Conservation (phyloP, 1,140 invertebrate genomes). For the Lasioglossum albipes region DNA sequence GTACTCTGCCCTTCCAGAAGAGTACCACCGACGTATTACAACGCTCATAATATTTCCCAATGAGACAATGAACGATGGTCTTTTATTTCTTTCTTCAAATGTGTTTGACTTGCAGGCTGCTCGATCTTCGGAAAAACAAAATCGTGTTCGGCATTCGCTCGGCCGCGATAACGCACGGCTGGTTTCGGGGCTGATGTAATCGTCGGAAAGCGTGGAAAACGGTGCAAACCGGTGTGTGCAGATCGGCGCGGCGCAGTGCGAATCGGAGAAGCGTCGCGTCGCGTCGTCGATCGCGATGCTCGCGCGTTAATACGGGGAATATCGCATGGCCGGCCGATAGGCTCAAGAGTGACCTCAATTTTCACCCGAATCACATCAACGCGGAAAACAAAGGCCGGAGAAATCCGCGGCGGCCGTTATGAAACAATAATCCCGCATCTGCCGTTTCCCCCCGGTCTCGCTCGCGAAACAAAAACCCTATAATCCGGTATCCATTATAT, state of each 20-base stretch:
- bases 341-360: slow-evolving; percentile 39
- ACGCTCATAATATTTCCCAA: too few relatives aligned
- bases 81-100: too few relatives aligned
- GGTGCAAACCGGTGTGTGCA: too few relatives aligned
- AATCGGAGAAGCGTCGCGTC: not conserved
- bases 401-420: slow-evolving; percentile 30
- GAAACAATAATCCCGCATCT: slow-evolving; percentile 45
- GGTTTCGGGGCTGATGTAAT: slow-evolving; percentile 1
- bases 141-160: not conserved
- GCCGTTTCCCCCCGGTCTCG: not conserved
- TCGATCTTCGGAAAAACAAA: too few relatives aligned
- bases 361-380: slow-evolving; percentile 9
- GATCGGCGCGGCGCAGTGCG: not conserved
- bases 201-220: too few relatives aligned
- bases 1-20: too few relatives aligned
- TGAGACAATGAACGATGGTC: too few relatives aligned
- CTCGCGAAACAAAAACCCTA: slow-evolving; percentile 46
- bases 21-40: too few relatives aligned
- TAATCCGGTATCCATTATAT: slow-evolving; percentile 58
- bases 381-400: slow-evolving; percentile 22
- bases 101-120: too few relatives aligned
- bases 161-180: not conserved
- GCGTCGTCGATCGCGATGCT: not conserved
- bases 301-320: slow-evolving; percentile 1
- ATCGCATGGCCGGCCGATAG: not conserved